Evolutionary conservation across 2,797 vertebrate genomes (phyloP), one percentile per base, ranked within the genome.

Genomic region (Sebastes paucispinis): DNA sequence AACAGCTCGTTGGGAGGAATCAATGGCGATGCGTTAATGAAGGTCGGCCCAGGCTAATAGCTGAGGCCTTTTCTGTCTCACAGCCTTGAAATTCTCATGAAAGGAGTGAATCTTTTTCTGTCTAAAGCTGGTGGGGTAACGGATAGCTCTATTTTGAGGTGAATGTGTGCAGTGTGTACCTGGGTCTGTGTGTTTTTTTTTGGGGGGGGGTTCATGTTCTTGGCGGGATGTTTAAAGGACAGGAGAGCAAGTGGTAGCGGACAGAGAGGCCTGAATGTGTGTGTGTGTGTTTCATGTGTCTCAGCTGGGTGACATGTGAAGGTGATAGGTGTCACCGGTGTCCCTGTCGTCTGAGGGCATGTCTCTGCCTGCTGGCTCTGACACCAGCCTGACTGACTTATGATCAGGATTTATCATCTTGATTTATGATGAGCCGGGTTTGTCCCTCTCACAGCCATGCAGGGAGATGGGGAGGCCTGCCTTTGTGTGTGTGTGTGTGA

Each of bases 341-440:
- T 92, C 91, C 90, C 91, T 84, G 88, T 89, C 78, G 75, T 90
- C 91, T 85, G 85, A 89, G 90, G 91, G 80, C 92, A 91, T 81
- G 87, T 91, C 90, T 89, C 86, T 65, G 65, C 84, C 91, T 88
- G 88, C 93, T 90, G 87, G 62, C 85, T 90, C 83, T 90, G 87
- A 93, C 90, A 92, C 77, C 82, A 80, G 89, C 87, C 88, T 92
- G 92, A 93, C 91, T 93, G 92, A 94, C 91, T 92, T 89, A 91
- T 91, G 89, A 92, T 93, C 92, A 86, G 88, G 90, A 92, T 93
- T 93, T 79, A 94, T 92, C 90, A 88, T 90, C 80, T 90, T 94
- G 93, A 93, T 94, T 94, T 92, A 94, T 91, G 90, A 91, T 81
- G 87, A 85, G 80, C 73, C 83, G 52, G 80, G 81, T 89, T 78